Conservation (phyloP, 1,140 invertebrate genomes). For the Achatina immaculata region DNA sequence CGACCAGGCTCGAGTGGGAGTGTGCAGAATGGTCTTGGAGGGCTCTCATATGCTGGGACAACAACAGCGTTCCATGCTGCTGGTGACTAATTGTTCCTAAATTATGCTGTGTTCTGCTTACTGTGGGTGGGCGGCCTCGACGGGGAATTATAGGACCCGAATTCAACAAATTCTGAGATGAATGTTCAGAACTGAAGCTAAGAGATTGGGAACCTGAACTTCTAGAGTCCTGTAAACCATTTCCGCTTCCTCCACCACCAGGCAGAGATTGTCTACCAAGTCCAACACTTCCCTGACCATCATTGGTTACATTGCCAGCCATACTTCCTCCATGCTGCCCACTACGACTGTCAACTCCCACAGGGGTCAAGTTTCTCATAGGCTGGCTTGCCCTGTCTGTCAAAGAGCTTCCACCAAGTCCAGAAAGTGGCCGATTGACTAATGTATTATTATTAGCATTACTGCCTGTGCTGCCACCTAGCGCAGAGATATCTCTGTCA, state of each 20-base stretch:
- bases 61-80: not conserved
- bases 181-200: constrained; percentile 19
- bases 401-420: not conserved
- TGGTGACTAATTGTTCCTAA: not conserved
- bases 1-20: constrained; percentile 1
- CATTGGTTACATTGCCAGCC: not conserved
- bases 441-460: not conserved
- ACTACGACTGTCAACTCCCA: not conserved
- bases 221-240: constrained; percentile 2
- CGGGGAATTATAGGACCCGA: constrained; percentile 14
- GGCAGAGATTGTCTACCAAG: not conserved
- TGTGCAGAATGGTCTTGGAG: constrained; percentile 29
- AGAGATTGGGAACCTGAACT: not conserved
- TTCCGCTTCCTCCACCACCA: not conserved
- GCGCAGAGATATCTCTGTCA: not conserved
- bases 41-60: constrained; percentile 1
- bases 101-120: constrained; percentile 23
- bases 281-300: constrained; percentile 23
- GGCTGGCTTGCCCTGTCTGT: constrained; percentile 25
- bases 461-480: not conserved
- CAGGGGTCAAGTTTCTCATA: constrained; percentile 29
- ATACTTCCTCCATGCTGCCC: not conserved
- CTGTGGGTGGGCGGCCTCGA: constrained; percentile 25
- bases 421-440: constrained; percentile 8
- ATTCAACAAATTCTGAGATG: constrained; percentile 4